A percentile compares a stretch with the other conserved stretches of the same genome.
Evolutionary conservation across 2,113 vertebrate species (phyloP).

Genomic region (Cisticola juncidis): DNA sequence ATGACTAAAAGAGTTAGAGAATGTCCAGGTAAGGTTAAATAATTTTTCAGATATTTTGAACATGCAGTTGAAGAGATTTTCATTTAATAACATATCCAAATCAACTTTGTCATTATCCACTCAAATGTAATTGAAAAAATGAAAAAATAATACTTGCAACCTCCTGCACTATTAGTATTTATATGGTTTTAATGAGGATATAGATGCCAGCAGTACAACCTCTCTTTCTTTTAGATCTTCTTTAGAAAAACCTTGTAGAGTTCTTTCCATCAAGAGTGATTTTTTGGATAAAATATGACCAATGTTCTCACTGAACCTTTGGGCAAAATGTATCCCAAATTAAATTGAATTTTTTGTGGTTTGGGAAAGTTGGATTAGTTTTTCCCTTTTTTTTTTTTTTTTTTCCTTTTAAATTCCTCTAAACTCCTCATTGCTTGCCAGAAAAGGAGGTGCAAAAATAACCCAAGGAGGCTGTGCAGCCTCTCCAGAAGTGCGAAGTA

Average conservation of each 20-base stretch:
- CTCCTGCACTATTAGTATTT: neutral
- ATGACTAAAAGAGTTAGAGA: neutral
- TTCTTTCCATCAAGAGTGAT: neutral
- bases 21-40: neutral
- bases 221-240: neutral
- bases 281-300: neutral
- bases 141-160: neutral
- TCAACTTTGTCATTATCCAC: neutral
- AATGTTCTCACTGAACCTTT: neutral
- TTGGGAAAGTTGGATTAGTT: conserved; percentile 11
- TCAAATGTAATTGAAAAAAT: neutral
- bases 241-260: neutral
- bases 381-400: conserved; percentile 12
- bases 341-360: conserved; percentile 15
- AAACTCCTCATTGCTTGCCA: neutral
- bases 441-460: conserved; percentile 23
- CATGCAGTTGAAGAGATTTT: neutral
- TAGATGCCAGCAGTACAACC: neutral
- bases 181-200: neutral
- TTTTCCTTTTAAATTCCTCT: neutral
- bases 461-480: neutral
- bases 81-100: neutral
- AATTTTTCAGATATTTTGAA: neutral
- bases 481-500: neutral
- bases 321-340: conserved; percentile 4